A percentile compares a stretch with the other conserved stretches of the same genome.
These are phyloP conservation scores for Orgyia antiqua DNA, from an alignment of 2,888 invertebrate species.

Conservation along the genomic window DNA sequence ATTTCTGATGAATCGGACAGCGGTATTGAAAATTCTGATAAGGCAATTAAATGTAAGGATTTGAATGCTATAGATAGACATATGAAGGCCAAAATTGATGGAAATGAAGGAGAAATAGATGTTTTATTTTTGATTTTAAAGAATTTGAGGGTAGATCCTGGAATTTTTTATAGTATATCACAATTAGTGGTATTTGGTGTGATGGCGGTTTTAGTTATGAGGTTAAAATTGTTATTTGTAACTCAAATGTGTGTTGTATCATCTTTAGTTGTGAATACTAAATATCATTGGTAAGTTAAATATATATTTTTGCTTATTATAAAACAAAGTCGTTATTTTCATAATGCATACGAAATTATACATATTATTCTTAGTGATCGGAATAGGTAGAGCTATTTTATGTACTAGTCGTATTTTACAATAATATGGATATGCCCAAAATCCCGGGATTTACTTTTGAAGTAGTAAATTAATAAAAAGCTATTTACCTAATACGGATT, in stretches of 20 bases:
- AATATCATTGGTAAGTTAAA: slow-evolving; percentile 75
- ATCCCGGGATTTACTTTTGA: no score
- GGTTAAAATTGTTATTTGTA: slow-evolving; percentile 86
- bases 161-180: slow-evolving; percentile 82
- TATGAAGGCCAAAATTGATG: slow-evolving; percentile 26
- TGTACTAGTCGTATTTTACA: no score
- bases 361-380: background rate
- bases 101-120: background rate
- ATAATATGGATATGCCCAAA: no score
- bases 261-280: slow-evolving; percentile 80
- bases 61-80: slow-evolving; percentile 36
- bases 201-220: slow-evolving; percentile 87
- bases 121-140: slow-evolving; percentile 37
- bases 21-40: slow-evolving; percentile 72
- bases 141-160: slow-evolving; percentile 66
- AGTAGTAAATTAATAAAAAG: no score
- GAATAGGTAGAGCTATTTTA: no score
- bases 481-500: no score
- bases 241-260: slow-evolving; percentile 87
- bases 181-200: slow-evolving; percentile 84
- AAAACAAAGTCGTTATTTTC: no score
- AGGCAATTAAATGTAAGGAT: slow-evolving; percentile 32
- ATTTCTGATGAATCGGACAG: slow-evolving; percentile 70
- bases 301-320: no score
- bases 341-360: background rate